Percentiles rank a stretch among this genome's conserved stretches.
Evolutionary conservation across 2,888 invertebrate species (phyloP).

Genomic region (Cyrtodaria siliqua): DNA sequence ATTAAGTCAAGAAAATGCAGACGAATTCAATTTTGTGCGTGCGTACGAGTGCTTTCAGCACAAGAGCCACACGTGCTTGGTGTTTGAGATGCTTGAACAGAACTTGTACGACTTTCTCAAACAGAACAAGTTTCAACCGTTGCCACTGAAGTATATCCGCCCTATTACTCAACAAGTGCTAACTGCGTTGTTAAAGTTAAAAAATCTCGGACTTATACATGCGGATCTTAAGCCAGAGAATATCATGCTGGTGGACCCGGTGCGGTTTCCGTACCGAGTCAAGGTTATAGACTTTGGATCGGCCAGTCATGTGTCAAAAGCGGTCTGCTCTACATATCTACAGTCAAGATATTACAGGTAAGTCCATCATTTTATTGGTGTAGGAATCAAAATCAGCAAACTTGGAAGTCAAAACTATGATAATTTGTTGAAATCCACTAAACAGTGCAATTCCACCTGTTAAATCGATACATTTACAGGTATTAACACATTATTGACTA

Average conservation of each 20-base stretch:
- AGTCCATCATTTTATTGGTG: constrained; percentile 29
- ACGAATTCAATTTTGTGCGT: constrained; percentile 98
- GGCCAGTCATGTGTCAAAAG: constrained; percentile 99
- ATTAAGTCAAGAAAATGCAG: constrained; percentile 86
- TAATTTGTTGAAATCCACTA: no score
- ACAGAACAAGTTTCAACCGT: constrained; percentile 99
- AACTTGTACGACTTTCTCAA: constrained; percentile 99
- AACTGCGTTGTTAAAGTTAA: constrained; percentile 92
- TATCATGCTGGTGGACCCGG: constrained; percentile 99
- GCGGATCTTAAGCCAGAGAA: constrained; percentile 99
- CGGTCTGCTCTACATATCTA: constrained; percentile 99
- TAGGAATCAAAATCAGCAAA: no score
- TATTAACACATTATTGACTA: no score
- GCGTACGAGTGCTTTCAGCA: constrained; percentile 99
- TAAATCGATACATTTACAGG: no score
- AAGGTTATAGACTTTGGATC: constrained; percentile 99
- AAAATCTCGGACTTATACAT: constrained; percentile 99
- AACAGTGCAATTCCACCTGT: no score
- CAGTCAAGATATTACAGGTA: constrained; percentile 98
- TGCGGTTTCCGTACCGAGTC: constrained; percentile 98
- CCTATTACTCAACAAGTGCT: constrained; percentile 99
- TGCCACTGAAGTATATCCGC: constrained; percentile 99
- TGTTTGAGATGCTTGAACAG: constrained; percentile 99
- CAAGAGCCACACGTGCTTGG: constrained; percentile 99
- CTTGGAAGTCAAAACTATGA: no score